Evolutionary conservation across 2,888 invertebrate species (phyloP), one percentile per base, ranked within the genome.

Genomic region (Dryadula phaetusa): DNA sequence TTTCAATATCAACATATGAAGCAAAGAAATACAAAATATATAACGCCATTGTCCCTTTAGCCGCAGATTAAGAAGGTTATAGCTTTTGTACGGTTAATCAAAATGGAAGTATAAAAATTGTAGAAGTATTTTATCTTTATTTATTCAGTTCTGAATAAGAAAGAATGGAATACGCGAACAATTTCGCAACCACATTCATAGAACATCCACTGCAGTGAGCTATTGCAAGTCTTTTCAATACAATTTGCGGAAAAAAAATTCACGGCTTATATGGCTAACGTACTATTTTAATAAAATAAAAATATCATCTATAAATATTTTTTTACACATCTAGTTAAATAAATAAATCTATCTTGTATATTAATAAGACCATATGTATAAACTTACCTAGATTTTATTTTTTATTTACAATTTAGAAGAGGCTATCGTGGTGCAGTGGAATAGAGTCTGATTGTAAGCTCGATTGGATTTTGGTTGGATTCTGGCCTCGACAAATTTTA

Each of bases 91-190:
- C 47, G 60, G 67, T 69, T 64, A 54, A 63, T 70, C 54, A 67
- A 62, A 66, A 61, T 49, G 58, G 62, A 62, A 54, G 64, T 46
- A 46, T 47, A 46, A 63, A 58, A 64, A 63, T 64, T 46, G 61
- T 67, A 49, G 62, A 69, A 71, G 65, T 62, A 69, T 63, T 37
- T 63, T 64, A 52, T 63, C 67, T 61, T 71, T 69, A 71, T 69
- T 69, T 71, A 70, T 71, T 67, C 65, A 70, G 65, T 62, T 40
- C 20, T 25, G 40, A 22, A 52, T 52, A 52, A 34, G 56, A 20
- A 69, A 53, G 53, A 62, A 66, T 62, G 44, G 58, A 66, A 44
- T 62, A 49, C 34, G 34, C 42, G n/a, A 46, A 60, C 34, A 28
- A 52, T 60, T 60, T 37, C 40, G 25, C 5, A 32, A 62, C 46